These are phyloP conservation scores for Ptychoptera contaminata DNA, from an alignment of 2,888 invertebrate species.

Conservation along the genomic window DNA sequence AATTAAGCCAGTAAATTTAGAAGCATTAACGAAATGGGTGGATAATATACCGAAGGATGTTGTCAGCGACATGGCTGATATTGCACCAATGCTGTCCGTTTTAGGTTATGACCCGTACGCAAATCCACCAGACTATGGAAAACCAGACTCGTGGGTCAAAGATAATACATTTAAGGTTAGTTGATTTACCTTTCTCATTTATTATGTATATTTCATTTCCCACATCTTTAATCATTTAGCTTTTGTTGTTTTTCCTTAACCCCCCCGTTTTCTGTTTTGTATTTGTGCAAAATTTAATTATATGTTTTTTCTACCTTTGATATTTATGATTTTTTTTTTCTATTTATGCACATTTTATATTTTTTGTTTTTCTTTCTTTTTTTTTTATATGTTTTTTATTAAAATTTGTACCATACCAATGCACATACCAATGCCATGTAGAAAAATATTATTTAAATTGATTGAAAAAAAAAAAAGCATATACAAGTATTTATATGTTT, in stretches of 20 bases:
- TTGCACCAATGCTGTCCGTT: conserved; percentile 88
- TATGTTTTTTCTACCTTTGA: too few species aligned
- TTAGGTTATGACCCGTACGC: conserved; percentile 91
- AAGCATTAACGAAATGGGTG: conserved; percentile 88
- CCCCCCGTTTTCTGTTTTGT: conserved; percentile 4
- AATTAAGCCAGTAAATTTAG: conserved; percentile 92
- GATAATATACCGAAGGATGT: conserved; percentile 83
- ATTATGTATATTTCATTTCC: conserved; percentile 10
- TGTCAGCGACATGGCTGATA: conserved; percentile 75
- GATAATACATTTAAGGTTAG: conserved; percentile 41
- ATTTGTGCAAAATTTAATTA: too few species aligned
- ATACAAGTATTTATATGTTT: too few species aligned
- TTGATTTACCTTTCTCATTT: conserved; percentile 6
- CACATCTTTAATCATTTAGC: conserved; percentile 6
- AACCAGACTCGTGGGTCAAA: conserved; percentile 60
- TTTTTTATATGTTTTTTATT: not conserved
- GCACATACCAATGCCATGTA: not conserved
- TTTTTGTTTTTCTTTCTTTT: not conserved
- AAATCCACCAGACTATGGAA: conserved; percentile 90
- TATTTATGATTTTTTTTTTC: too few species aligned
- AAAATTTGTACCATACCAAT: not conserved
- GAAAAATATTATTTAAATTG: not conserved
- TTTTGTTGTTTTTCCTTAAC: conserved; percentile 1
- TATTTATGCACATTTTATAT: conserved; percentile 7
- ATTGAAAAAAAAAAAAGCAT: not conserved